Evolutionary conservation across 1,140 invertebrate species (phyloP), one percentile per base, ranked within the genome.

Genomic region (Drosophila paulistorum): DNA sequence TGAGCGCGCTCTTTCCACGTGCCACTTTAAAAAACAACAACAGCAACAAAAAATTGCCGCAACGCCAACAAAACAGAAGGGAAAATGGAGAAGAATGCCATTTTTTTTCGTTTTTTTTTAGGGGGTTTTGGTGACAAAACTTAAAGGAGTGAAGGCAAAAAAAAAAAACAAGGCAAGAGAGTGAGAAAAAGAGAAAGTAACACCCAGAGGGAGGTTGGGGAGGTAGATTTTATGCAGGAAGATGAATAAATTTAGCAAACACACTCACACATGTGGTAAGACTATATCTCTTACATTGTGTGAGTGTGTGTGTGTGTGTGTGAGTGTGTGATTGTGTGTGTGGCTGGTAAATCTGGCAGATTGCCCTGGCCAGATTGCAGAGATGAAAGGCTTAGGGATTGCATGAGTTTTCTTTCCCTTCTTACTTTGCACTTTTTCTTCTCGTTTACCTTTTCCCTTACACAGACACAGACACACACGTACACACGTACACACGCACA

Each of bases 191-290:
- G 1, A 14, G 7, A 30, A 23, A 23, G 45, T 11, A 51, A 51
- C 45, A 48, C 45, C 45, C 45, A 48, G 45, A 20, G 2, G 17
- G 17, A 48, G 14, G 45, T 9, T 45, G 1, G 17, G 17, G 45
- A 51, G 45, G 45, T 51, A 51, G 45, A 51, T 51, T n/a, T 77
- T 68, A 68, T 75, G 68, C 65, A 71, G 74, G 67, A 68, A 77
- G 68, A 79, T 86, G 82, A 85, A 85, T 87, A 86, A 82, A 86
- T 85, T 77, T 64, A 65, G 70, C 62, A 65, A 48, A 76, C 55
- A 68, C 45, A 71, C 48, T 71, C 59, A 71, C 60, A 63, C 37
- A 42, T 6, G 13, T 11, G 5, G 14, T 17, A 14, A 45, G 42
- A 45, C 42, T 39, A 39, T 39, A 39, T 11, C 37, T 13, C 37